Base-by-base conservation (phyloP, 2,888 invertebrate species). In the Mechanitis messenoides region DNA sequence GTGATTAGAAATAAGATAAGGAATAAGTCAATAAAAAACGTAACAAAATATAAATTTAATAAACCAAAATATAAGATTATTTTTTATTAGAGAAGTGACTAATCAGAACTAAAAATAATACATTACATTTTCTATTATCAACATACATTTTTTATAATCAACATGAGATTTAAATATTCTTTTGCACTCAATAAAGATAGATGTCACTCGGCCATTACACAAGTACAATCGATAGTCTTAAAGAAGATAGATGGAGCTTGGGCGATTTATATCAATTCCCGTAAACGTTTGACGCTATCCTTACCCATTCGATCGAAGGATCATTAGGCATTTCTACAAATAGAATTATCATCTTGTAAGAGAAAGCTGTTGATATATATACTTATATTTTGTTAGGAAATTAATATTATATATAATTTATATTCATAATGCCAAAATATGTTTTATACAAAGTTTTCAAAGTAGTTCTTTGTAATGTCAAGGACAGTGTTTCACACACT, bases 201-300 rank as follows among this genome's bases (percentile, higher is more conserved):
- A 84, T 84, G 81, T 80, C 79, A 79, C 72, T 76, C 72, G 78
- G 70, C 79, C 79, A 78, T 81, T 81, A 80, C 76, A 74, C 77
- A 75, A 76, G 78, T 78, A 76, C 77, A 75, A 72, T 77, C 78
- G 77, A 78, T 79, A 74, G 74, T 74, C 72, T 79, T 87, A 88
- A 89, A 81, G 76, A 88, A 89, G 89, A 89, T 84, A 77, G 82
- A 89, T 89, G 75, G 79, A 73, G 72, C 72, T 67, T 62, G 64
- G 70, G 76, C 87, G 84, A 89, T 89, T 89, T 88, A 88, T 89
- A 87, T 89, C 89, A 89, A 88, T 89, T 89, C 79, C 65, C 72
- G 78, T 78, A 77, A 83, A 79, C 79, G 80, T 76, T 79, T 76
- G 76, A 75, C 76, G 71, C 76, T 76, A 80, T 78, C 78, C 80